Evolutionary conservation across 2,797 vertebrate genomes (phyloP), one percentile per base, ranked within the genome.

Genomic region (Margarornis squamiger): DNA sequence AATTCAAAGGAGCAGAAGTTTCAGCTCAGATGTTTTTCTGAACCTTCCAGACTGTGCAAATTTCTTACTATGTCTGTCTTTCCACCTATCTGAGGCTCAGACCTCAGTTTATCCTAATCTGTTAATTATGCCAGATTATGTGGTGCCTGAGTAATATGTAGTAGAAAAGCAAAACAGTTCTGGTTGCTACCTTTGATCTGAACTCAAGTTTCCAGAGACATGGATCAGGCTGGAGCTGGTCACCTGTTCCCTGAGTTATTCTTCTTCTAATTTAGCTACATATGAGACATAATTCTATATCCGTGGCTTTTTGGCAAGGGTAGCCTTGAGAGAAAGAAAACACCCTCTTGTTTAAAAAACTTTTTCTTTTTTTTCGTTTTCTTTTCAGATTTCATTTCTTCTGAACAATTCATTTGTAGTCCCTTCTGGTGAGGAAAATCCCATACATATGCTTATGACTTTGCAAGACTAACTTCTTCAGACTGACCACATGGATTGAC

Each of bases 151-250:
- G 22, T 55, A 90, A 79, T 73, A 88, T 1, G 4, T 65, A 84
- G 91, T 38, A 92, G 73, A 80, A 93, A 94, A 93, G 54, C 32
- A 86, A 86, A 94, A 86, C 12, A 78, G 68, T 92, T 90, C 76
- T 86, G 2, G 36, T 78, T 73, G 16, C 72, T 91, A 58, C 54
- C 54, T 97, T 94, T 94, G 75, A 90, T 94, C 82, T 93, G 73
- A 95, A 91, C 36, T 86, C 89, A 66, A 83, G 30, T 91, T 86
- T 94, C 85, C 66, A 59, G 79, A 80, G 72, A 61, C 43, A 83
- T 55, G 70, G 81, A 90, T 94, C 83, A 86, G 48, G 41, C 39
- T 89, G 43, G 68, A 89, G 39, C 22, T 90, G 58, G 32, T 92
- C 86, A 90, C 43, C 72, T 81, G 36, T 78, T 80, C 68, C 54